These are phyloP conservation scores for Psophia crepitans DNA, from an alignment of 2,113 vertebrate species.

Conservation along the genomic window DNA sequence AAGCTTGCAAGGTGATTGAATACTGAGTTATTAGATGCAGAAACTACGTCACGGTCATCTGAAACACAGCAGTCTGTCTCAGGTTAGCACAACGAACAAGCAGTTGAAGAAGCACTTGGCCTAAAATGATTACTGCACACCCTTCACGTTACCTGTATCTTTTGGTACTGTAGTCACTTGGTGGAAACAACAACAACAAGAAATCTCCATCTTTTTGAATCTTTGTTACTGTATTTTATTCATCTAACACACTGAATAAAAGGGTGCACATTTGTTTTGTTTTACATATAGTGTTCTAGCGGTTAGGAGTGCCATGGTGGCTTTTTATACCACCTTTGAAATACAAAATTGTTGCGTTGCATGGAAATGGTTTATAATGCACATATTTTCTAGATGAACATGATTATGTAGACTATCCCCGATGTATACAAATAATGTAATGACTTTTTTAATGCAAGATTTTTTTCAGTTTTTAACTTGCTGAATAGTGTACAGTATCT, in stretches of 20 bases:
- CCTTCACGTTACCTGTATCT: not conserved
- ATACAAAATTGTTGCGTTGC: slow-evolving; percentile 55
- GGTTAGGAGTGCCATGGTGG: slow-evolving; percentile 30
- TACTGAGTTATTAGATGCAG: not conserved
- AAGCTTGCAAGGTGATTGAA: not conserved
- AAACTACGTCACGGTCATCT: not conserved
- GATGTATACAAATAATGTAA: slow-evolving; percentile 70
- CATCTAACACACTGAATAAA: not conserved
- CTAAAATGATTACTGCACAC: not conserved
- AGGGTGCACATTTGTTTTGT: slow-evolving; percentile 15
- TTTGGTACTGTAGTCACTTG: slow-evolving; percentile 31
- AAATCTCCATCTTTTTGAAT: not conserved
- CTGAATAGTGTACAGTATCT: slow-evolving; percentile 75
- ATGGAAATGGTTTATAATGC: slow-evolving; percentile 68
- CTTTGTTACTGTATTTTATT: slow-evolving; percentile 19
- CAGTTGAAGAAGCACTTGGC: not conserved
- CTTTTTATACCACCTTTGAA: slow-evolving; percentile 70
- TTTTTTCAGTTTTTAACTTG: slow-evolving; percentile 64
- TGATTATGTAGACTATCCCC: slow-evolving; percentile 47
- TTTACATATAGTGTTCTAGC: slow-evolving; percentile 30
- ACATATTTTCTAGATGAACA: slow-evolving; percentile 71
- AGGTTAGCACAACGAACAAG: not conserved
- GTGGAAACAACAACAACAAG: not conserved
- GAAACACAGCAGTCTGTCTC: not conserved
- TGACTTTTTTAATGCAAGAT: slow-evolving; percentile 67